Base-by-base conservation (phyloP, 92 coral and sea anemone genomes). In the Paramuricea clavata region DNA sequence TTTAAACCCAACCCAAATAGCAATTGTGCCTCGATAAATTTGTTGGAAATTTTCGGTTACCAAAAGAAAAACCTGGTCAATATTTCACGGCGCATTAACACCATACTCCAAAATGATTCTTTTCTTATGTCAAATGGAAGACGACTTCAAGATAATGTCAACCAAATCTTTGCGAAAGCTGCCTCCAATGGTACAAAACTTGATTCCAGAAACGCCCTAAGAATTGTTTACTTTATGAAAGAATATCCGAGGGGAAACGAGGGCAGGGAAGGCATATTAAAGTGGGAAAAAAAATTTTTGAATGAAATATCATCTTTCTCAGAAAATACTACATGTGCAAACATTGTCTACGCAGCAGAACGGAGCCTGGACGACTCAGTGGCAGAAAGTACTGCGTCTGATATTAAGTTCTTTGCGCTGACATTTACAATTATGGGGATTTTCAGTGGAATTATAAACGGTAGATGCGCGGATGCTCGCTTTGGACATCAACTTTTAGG, bases 301-400 rank as follows among this genome's bases (percentile, higher is more conserved):
- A 44, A 87, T 11, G 69, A 81, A 39, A 34, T 87, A 5, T 31
- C 79, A 11, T 43, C 54, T 13, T 41, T 86, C 32, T 77, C 87
- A 52, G 49, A 81, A 32, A 89, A 65, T 26, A 79, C 87, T 19
- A 65, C 79, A 10, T 91, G 94, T 65, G 73, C 78, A 49, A 65
- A 87, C 5, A 57, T 94, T 31, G 83, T 76, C 49, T 83, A 77
- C 52, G 74, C 90, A 13, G 86, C 92, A 12, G 94, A 87, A 17
- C 74, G 95, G 32, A 93, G 98, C 44, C 72, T 91, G 17, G 86
- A 90, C 42, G 95, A 95, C 25, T 95, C 98, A 0, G 87, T 88
- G 1, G 50, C 92, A 4, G 95, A 95, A 59, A 95, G 95, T 43
- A 72, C 90, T 32, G 90, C 87, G 1, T 89, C 93, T 23, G 82